Evolutionary conservation across 2,113 vertebrate species (phyloP).

Genomic region (Pygoscelis adeliae): DNA sequence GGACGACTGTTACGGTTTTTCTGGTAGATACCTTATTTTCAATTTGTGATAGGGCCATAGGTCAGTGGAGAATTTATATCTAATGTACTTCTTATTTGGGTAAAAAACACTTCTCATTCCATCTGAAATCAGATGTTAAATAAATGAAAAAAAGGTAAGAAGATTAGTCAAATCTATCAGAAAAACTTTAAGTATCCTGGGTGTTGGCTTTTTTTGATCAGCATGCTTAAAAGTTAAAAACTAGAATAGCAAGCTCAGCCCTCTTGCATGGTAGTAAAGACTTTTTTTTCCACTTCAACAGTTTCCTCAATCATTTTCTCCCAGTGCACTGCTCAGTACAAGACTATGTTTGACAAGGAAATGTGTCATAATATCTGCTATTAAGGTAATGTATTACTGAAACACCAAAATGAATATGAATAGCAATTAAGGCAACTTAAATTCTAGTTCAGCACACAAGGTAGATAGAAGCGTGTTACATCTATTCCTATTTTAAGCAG

Average conservation of each 20-base stretch:
- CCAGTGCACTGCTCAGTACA: background rate
- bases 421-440: background rate
- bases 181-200: background rate
- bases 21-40: background rate
- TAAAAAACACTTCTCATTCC: background rate
- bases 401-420: slow-evolving; percentile 11
- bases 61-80: background rate
- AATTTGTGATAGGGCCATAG: background rate
- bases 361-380: background rate
- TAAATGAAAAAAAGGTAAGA: background rate
- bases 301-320: slow-evolving; percentile 18
- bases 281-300: background rate
- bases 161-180: background rate
- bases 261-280: background rate
- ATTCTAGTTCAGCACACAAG: background rate
- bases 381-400: slow-evolving; percentile 13
- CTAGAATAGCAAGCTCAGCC: background rate
- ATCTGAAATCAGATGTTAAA: background rate
- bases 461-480: background rate
- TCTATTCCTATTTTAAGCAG: background rate
- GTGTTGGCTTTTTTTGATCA: slow-evolving; percentile 31
- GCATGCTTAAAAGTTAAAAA: background rate
- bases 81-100: background rate
- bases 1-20: background rate
- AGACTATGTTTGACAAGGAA: background rate